Evolutionary conservation across 2,888 invertebrate genomes (phyloP), one percentile per base, ranked within the genome.

Genomic region (Odontocerum albicorne): DNA sequence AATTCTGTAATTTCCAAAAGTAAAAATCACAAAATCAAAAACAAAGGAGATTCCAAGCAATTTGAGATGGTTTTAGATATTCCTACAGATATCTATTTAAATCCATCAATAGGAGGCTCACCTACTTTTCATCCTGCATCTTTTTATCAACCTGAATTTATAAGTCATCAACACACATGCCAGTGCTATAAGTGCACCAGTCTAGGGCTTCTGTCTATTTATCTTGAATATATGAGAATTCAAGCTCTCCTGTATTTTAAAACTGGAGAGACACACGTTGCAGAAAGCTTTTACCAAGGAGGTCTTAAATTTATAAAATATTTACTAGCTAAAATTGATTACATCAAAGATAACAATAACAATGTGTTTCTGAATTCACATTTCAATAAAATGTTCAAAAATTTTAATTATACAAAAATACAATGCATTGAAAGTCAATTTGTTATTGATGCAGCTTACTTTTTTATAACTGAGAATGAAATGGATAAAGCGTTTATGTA

Each of bases 61-160:
- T 60, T 55, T 45, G 60, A 60, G 53, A 49, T 55, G 39, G 55
- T 57, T n/a, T 40, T 60, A 33, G 60, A 60, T 45, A 42, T 51
- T 2, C 60, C 60, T 8, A 17, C 10, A 13, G 50, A 60, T 19
- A 49, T 45, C 21, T 35, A 47, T 13, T 38, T 3, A 8, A 39
- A 36, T 22, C 40, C 31, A 32, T 40, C 47, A 8, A n/a, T 49
- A n/a, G 49, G 39, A 4, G 60, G 61, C 15, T 61, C 61, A 15
- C 61, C 61, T 2, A 47, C 52, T n/a, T 61, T 61, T 39, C 22
- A 50, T 8, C 35, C 58, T 4, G 17, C 55, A 12, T 54, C 56
- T 12, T 61, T 59, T 36, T 13, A 7, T 2, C 33, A 50, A 27
- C 58, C 61, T 3, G 40, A 20, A 3, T 61, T 61, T 47, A 35